Base-by-base conservation (phyloP, 2,888 invertebrate species). In the Agonopterix heracliana region DNA sequence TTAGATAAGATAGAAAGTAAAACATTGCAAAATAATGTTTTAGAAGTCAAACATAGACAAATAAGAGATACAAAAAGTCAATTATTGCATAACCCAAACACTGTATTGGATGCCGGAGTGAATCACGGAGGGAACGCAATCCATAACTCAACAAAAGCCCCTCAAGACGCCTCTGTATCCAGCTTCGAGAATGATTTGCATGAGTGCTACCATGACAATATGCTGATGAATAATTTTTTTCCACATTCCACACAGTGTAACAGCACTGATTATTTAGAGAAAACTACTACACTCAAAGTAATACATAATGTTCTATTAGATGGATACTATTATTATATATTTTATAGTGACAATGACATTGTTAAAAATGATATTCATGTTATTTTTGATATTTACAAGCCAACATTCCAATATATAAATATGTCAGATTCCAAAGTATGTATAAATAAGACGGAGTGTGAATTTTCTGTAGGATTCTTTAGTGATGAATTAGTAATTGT, bases 301-400 rank as follows among this genome's bases (percentile, higher is more conserved):
- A 90, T 90, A 50, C 95, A 96, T 63, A 91, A 94, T 57, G 93
- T 96, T 17, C 84, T 90, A 38, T 88, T 91, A 46, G 93, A 95
- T 70, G 96, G 95, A 7, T 96, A 96, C 79, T 96, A 96, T 74
- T 96, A 96, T 79, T 96, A 96, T 64, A 95, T 96, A 60, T 96
- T 96, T 79, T 96, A 95, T 69, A 95, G 95, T 63, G 95, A 96
- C 72, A 95, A 96, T 80, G 95, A 95, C 73, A 85, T 92, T 60
- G 92, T 93, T 9, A 90, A 89, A 45, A 96, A 96, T 78, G 93
- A 94, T 68, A 94, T 96, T 62, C 94, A 95, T 78, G 94, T 94
- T 5, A 90, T 95, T 54, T 95, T 96, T 72, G 94, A 96, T 81
- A 95, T 96, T 67, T 93, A 93, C 66, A 96, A 96, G 66, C 95